Evolutionary conservation across 2,888 invertebrate genomes (phyloP).

Genomic region (Leucania comma): DNA sequence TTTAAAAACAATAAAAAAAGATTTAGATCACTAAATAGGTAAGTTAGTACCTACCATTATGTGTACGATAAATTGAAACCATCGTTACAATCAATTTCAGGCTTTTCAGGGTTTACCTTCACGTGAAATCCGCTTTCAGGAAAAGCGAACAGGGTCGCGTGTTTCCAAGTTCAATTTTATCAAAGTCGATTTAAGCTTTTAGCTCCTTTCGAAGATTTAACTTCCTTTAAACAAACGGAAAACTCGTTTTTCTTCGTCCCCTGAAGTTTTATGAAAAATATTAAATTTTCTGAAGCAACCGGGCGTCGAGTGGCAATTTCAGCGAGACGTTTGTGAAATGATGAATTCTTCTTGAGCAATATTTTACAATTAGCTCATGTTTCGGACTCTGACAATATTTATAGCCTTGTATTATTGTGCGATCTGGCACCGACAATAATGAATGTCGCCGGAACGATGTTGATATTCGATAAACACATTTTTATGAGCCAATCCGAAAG

Average conservation of each 20-base stretch:
- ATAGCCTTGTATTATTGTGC: constrained; percentile 26
- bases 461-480: constrained; percentile 59
- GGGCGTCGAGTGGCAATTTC: constrained; percentile 45
- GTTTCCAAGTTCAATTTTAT: constrained; percentile 26
- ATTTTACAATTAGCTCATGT: constrained; percentile 53
- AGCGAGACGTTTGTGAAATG: constrained; percentile 20
- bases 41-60: not conserved
- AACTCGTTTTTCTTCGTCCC: constrained; percentile 32
- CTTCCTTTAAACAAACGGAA: constrained; percentile 16
- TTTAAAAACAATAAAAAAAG: no score
- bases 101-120: constrained; percentile 24
- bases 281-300: constrained; percentile 22
- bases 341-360: constrained; percentile 37
- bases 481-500: constrained; percentile 52
- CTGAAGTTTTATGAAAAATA: constrained; percentile 42
- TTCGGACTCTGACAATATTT: constrained; percentile 27
- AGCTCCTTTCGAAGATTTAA: constrained; percentile 33
- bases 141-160: constrained; percentile 28
- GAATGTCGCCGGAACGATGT: constrained; percentile 53
- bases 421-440: constrained; percentile 40
- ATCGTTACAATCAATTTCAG: constrained; percentile 25
- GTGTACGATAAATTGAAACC: constrained; percentile 1
- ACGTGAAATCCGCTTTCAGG: constrained; percentile 24
- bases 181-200: constrained; percentile 23
- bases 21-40: not conserved